Percentiles rank a stretch among this genome's conserved stretches.
These are phyloP conservation scores for Zootoca vivipara DNA, from an alignment of 2,113 vertebrate genomes.

Conservation along the genomic window DNA sequence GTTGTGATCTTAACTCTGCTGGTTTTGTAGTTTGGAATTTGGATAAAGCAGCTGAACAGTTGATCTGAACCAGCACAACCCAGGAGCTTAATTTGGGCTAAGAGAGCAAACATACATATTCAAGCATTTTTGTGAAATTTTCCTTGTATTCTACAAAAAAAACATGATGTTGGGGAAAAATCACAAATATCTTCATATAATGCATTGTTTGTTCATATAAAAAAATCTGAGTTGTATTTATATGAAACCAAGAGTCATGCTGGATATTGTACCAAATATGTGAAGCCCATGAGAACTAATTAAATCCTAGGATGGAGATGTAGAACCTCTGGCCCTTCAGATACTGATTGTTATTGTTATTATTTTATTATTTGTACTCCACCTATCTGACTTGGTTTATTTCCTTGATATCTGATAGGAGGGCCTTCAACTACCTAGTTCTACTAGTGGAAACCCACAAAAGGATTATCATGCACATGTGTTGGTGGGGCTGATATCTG, in stretches of 20 bases:
- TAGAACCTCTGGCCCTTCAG: too few species aligned
- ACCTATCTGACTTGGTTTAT: too few species aligned
- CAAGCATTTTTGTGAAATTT: neutral
- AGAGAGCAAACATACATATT: neutral
- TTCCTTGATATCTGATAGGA: too few species aligned
- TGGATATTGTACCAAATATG: neutral
- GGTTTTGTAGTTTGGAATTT: neutral
- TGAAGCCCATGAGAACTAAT: neutral
- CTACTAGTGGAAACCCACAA: too few species aligned
- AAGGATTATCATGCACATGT: too few species aligned
- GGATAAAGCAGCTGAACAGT: neutral
- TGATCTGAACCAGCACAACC: neutral
- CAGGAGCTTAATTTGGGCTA: neutral
- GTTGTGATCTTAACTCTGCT: conserved; percentile 29
- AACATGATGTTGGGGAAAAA: neutral
- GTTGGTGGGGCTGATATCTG: too few species aligned
- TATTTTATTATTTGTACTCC: too few species aligned
- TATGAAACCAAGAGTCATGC: neutral
- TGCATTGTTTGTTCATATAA: neutral
- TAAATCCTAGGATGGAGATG: too few species aligned
- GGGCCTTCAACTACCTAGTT: too few species aligned
- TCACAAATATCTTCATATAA: neutral
- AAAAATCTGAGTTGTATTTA: neutral
- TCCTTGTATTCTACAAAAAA: neutral
- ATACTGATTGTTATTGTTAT: too few species aligned